Evolutionary conservation across 37 sponge, comb jelly and placozoan genomes (phyloP), one percentile per base, ranked within the genome.

Genomic region (Chondrilla cf. caribensis): DNA sequence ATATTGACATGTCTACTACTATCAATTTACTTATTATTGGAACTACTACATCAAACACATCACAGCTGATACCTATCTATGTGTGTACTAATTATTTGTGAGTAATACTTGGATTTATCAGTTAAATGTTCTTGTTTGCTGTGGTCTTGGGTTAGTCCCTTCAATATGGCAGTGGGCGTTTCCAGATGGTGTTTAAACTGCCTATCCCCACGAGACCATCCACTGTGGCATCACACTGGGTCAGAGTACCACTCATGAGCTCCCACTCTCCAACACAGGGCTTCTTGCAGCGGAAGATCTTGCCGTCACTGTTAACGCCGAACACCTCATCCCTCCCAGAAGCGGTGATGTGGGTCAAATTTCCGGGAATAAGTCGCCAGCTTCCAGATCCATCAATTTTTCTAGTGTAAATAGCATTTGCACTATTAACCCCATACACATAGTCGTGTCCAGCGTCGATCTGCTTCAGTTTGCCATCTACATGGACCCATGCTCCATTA

Each of bases 261-360:
- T 76, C 44, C 85, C 85, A 89, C 24, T 84, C 43, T 19, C 85
- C 85, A 72, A 76, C 32, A 33, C 89, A 89, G 0, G 89, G 89
- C 81, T 84, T 89, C 78, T 73, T 81, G 79, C 90, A 89, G 51
- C 90, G 82, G 26, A 32, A 89, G 38, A 85, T 77, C 2, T 65
- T 2, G 4, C 35, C 41, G 6, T 8, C 24, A 31, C 25, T 9
- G 38, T 67, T 78, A 2, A 85, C 67, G 0, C 86, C 90, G 78
- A 85, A 89, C 37, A 89, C 54, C 51, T 85, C 85, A 55, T 85
- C 18, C 11, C 21, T 1, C 18, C 90, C 90, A 4, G 79, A 82
- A 33, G 78, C 86, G 0, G 90, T 78, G 14, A 89, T 64, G 44
- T 89, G 83, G 26, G 51, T 72, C 18, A 89, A 58, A 14, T 54